Evolutionary conservation across 1,140 invertebrate genomes (phyloP), one percentile per base, ranked within the genome.

Genomic region (Ceratina japonica): DNA sequence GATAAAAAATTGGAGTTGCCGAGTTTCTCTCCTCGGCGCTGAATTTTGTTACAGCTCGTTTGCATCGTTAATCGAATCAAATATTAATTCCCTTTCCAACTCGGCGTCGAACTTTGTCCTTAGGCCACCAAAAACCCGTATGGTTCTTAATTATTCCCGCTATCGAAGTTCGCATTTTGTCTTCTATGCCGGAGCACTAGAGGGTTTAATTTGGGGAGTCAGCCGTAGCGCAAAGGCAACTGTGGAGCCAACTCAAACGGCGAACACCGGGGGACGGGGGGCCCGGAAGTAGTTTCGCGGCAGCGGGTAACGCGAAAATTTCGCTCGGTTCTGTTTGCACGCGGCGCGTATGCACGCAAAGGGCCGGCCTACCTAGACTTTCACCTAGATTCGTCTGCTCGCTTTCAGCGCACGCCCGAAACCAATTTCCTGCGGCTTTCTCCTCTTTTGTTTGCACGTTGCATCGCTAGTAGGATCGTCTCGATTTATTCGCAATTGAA

Each of bases 401-500:
- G 51, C 56, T 27, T 51, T 51, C 71, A 52, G n/a, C 66, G 68
- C 74, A 64, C 68, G 61, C 58, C 44, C 37, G 70, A 79, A 79
- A 73, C 51, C 70, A 79, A 79, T 79, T 79, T 79, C 76, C 76
- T 71, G 69, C 31, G 20, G 76, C 51, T 72, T 58, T 72, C 69
- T n/a, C 22, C 22, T 76, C 64, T 76, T 44, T 76, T 76, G 74
- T 76, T 76, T 69, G 37, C 74, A 51, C 64, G 74, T 61, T 61
- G 74, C 74, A 18, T 69, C 74, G 62, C 31, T 58, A 51, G 27
- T 13, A 7, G 49, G 51, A 22, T 68, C 52, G 20, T 13, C 13
- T 7, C 1, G 13, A 8, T 62, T 22, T 15, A 27, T 10, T 16
- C 8, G 44, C 20, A n/a, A 54, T 44, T 44, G 37, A 44, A 44